These are phyloP conservation scores for Agriopis marginaria DNA, from an alignment of 2,888 invertebrate genomes.

Conservation along the genomic window DNA sequence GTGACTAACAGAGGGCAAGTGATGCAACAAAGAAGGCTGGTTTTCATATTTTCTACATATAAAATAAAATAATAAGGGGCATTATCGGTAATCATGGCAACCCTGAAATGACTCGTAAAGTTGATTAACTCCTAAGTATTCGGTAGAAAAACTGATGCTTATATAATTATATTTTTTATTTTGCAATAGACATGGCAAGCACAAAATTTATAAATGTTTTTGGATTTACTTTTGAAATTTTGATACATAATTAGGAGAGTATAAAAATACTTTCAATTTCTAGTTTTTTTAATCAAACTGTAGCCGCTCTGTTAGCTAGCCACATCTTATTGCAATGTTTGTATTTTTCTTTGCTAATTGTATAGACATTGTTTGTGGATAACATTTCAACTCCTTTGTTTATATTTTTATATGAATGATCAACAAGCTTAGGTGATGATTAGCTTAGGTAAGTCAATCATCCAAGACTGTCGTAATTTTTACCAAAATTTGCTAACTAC, in stretches of 20 bases:
- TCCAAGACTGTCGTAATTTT: too few relatives aligned
- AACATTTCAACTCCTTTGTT: not conserved
- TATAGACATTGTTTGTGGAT: not conserved
- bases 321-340: not conserved
- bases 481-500: too few relatives aligned
- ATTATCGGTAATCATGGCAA: not conserved
- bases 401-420: not conserved
- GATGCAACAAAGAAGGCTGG: slow-evolving; percentile 59
- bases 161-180: too few relatives aligned
- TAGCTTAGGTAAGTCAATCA: too few relatives aligned
- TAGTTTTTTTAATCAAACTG: too few relatives aligned
- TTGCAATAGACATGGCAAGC: too few relatives aligned
- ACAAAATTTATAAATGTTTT: too few relatives aligned
- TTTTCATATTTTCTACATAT: not conserved
- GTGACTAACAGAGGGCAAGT: slow-evolving; percentile 67
- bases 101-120: not conserved
- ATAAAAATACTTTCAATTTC: too few relatives aligned
- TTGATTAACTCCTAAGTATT: not conserved
- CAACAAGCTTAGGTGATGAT: not conserved
- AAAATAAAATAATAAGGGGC: slow-evolving; percentile 4
- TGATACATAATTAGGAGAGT: too few relatives aligned
- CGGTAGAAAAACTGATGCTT: not conserved
- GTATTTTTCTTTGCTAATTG: not conserved
- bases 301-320: too few relatives aligned
- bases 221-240: too few relatives aligned